Evolutionary conservation across 2,888 invertebrate genomes (phyloP).

Genomic region (Lymantria monacha): DNA sequence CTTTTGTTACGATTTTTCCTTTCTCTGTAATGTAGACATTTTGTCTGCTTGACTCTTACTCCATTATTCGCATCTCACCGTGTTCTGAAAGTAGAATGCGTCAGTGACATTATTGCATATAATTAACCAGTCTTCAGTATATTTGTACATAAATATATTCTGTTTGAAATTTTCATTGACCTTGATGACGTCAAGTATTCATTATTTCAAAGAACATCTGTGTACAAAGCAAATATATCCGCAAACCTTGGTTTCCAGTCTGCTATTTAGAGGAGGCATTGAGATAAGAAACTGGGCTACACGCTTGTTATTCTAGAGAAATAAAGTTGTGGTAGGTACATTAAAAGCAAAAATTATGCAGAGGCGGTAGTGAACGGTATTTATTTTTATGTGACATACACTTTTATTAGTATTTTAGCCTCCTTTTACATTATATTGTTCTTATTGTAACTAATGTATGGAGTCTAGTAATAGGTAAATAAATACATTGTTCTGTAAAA

Average conservation of each 20-base stretch:
- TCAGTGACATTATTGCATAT: neutral
- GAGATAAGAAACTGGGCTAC: slow-evolving; percentile 15
- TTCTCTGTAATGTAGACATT: neutral
- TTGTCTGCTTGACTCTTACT: neutral
- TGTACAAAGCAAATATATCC: slow-evolving; percentile 14
- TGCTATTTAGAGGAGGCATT: slow-evolving; percentile 5
- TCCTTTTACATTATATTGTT: neutral
- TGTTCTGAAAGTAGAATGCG: neutral
- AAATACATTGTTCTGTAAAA: neutral
- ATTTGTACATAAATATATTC: neutral
- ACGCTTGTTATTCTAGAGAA: slow-evolving; percentile 15
- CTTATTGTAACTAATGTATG: neutral
- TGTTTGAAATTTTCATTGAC: slow-evolving; percentile 5
- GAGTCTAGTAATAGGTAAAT: neutral
- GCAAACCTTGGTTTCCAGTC: neutral
- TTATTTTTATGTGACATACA: neutral
- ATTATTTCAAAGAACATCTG: slow-evolving; percentile 14
- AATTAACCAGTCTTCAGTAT: neutral
- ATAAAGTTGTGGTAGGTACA: slow-evolving; percentile 3
- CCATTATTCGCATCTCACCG: neutral
- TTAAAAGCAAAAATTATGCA: slow-evolving; percentile 10
- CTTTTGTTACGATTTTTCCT: slow-evolving; percentile 1
- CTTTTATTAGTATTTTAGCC: slow-evolving; percentile 1
- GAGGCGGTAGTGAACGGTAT: slow-evolving; percentile 10
- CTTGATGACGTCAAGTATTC: slow-evolving; percentile 5